Evolutionary conservation across 2,888 invertebrate genomes (phyloP), one percentile per base, ranked within the genome.

Genomic region (Thereva unica): DNA sequence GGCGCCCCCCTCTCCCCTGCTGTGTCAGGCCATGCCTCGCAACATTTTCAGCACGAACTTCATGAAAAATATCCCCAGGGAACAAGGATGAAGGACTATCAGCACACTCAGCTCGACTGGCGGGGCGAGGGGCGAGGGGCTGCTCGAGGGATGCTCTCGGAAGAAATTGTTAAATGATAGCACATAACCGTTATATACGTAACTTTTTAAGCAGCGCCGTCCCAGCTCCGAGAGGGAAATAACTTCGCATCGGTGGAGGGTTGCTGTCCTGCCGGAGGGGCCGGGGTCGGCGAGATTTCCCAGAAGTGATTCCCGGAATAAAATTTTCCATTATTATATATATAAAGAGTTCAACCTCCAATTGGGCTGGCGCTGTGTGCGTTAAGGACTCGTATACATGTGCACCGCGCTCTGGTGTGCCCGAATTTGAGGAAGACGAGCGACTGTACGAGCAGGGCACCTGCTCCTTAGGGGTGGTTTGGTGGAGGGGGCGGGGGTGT

Each of bases 241-340:
- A 63, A 67, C 23, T 67, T 63, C 42, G 23, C 23, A 4, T 38
- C 6, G 57, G 57, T 42, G 44, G 42, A 9, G n/a, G 40, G 42
- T 5, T n/a, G 37, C 9, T n/a, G 47, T 63, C 34, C 23, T 52
- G 12, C 52, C 52, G 12, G 49, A 34, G 35, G 12, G n/a, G 5
- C 40, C 5, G 45, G 44, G 10, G 34, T 2, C 7, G 9, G 7
- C 4, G 23, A 66, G 52, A 61, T 49, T 63, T 52, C 66, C 64
- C 64, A 53, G 56, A 67, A 68, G 68, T 68, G 67, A 68, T 67
- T 68, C 44, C 54, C 35, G 49, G 59, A 68, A 68, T 68, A 68
- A 68, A 68, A 68, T 64, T 68, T 64, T 67, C 68, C 68, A 68
- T 68, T 67, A 68, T 68, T 66, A 68, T 67, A 64, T 63, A 56